These are phyloP conservation scores for Riptortus pedestris DNA, from an alignment of 1,140 invertebrate genomes.

Conservation along the genomic window DNA sequence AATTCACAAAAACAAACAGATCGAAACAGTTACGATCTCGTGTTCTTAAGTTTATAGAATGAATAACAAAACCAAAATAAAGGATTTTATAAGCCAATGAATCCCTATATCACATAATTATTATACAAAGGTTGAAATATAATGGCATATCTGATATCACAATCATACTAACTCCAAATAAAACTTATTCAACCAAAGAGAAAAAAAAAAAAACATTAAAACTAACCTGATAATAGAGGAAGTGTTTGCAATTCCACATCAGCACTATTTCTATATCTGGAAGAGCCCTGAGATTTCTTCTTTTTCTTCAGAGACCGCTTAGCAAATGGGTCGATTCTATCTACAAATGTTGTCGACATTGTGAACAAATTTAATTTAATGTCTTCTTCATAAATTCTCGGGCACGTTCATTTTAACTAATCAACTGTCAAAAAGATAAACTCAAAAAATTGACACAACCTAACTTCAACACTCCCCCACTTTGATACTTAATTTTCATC, in stretches of 20 bases:
- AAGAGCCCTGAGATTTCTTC: constrained; percentile 48
- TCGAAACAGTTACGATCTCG: no score
- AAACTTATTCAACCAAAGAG: no score
- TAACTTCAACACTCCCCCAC: neutral
- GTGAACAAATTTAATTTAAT: neutral
- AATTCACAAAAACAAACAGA: no score
- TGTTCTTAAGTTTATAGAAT: no score
- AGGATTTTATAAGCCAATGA: no score
- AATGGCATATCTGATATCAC: no score
- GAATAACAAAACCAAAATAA: no score
- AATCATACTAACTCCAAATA: no score
- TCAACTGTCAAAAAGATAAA: neutral
- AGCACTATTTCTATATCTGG: constrained; percentile 44
- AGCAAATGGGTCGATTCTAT: constrained; percentile 49
- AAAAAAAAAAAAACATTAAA: neutral
- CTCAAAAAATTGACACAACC: neutral
- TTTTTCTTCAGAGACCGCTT: constrained; percentile 49
- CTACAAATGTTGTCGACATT: constrained; percentile 42
- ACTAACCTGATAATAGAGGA: constrained; percentile 44
- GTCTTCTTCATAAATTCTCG: neutral
- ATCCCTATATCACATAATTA: no score
- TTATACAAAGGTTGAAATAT: no score
- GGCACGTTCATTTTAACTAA: neutral
- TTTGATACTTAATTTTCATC: neutral
- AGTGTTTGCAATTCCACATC: constrained; percentile 46